These are phyloP conservation scores for Phrynosoma platyrhinos DNA, from an alignment of 2,113 vertebrate genomes.

Conservation along the genomic window DNA sequence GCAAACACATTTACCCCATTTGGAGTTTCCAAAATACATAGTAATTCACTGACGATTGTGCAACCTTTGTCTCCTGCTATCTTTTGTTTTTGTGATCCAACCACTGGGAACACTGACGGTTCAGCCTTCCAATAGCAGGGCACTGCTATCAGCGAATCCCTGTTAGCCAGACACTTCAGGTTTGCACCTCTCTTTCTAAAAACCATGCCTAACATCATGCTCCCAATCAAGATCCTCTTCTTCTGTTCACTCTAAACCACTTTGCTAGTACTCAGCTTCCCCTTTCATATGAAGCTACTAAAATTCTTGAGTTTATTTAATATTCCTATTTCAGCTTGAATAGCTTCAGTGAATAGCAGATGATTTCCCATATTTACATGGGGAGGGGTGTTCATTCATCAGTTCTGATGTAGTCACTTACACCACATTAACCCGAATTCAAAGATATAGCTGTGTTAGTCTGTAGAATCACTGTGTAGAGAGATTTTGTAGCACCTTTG, in stretches of 20 bases:
- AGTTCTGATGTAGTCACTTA: constrained; percentile 18
- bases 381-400: not conserved
- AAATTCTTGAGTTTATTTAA: not conserved
- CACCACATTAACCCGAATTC: not conserved
- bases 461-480: too few relatives aligned
- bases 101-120: not conserved
- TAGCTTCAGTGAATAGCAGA: not conserved
- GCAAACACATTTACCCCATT: too few relatives aligned
- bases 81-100: too few relatives aligned
- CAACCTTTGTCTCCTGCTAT: too few relatives aligned
- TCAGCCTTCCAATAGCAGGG: too few relatives aligned
- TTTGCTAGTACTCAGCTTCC: not conserved
- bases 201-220: not conserved
- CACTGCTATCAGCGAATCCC: not conserved
- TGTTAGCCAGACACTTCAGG: not conserved
- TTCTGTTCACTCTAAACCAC: not conserved
- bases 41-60: too few relatives aligned
- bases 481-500: too few relatives aligned
- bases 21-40: too few relatives aligned
- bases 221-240: not conserved
- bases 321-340: not conserved
- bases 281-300: not conserved
- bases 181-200: not conserved
- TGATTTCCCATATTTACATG: not conserved
- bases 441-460: too few relatives aligned